Conservation (phyloP, 2,113 vertebrate genomes). For the Lucifuga dentata region DNA sequence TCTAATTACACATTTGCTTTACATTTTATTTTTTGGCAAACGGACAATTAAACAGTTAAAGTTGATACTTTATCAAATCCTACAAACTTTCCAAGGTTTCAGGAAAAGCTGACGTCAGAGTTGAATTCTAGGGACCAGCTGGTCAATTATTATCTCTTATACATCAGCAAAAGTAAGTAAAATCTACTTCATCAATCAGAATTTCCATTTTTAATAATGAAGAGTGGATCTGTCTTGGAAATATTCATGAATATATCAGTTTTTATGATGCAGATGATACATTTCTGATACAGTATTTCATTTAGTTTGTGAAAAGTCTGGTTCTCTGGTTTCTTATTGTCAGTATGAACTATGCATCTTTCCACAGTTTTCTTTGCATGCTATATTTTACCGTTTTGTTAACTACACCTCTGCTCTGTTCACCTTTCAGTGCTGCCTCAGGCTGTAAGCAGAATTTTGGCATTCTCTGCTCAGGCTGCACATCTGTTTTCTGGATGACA, state of each 20-base stretch:
- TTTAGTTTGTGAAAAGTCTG: neutral
- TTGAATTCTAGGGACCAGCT: neutral
- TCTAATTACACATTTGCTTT: no score
- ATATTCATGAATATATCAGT: no score
- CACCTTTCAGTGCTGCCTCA: conserved; percentile 53
- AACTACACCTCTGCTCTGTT: conserved; percentile 51
- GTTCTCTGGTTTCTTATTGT: neutral
- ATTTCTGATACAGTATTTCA: no score
- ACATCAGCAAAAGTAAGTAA: neutral
- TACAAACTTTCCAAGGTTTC: no score
- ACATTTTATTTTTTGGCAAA: no score
- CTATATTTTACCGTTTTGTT: conserved; percentile 32
- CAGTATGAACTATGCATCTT: conserved; percentile 6
- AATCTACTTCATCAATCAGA: neutral
- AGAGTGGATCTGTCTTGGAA: no score
- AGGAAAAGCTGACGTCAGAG: neutral
- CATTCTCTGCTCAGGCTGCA: conserved; percentile 37
- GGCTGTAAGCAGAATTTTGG: conserved; percentile 29
- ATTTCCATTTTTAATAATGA: no score
- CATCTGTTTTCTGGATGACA: conserved; percentile 76
- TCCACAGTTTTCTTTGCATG: conserved; percentile 18
- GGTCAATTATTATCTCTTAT: neutral
- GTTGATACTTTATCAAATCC: no score
- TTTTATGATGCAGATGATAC: no score
- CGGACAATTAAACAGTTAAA: no score